Conservation (phyloP, 2,797 vertebrate genomes). For the Urocyon cinereoargenteus region DNA sequence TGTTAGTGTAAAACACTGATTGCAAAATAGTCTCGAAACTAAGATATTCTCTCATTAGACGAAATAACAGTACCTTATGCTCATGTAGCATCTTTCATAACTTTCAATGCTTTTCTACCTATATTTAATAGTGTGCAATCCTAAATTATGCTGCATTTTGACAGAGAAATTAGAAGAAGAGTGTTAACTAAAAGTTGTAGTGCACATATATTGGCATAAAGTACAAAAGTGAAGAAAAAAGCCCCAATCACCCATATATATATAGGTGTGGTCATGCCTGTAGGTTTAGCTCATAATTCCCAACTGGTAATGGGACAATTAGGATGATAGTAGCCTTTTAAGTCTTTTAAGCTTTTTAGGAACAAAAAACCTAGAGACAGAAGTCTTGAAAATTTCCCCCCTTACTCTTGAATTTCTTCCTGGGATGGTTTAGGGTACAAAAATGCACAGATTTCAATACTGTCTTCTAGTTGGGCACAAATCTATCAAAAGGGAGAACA, state of each 20-base stretch:
- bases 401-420: neutral
- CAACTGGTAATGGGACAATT: neutral
- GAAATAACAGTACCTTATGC: neutral
- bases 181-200: neutral
- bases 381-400: neutral
- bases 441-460: neutral
- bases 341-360: neutral
- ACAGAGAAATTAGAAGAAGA: constrained; percentile 15
- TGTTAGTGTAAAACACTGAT: neutral
- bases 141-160: constrained; percentile 22
- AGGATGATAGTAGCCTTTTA: neutral
- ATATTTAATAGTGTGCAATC: constrained; percentile 36
- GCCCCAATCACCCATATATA: neutral
- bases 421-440: neutral
- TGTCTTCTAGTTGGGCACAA: neutral
- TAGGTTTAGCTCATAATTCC: neutral
- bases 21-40: constrained; percentile 40
- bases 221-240: neutral
- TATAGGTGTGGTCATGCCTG: neutral
- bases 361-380: neutral
- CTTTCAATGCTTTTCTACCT: neutral
- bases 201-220: neutral
- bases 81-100: neutral
- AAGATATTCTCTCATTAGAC: constrained; percentile 32
- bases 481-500: neutral